These are phyloP conservation scores for Drosophila kanekoi DNA, from an alignment of 2,888 invertebrate genomes.

Conservation along the genomic window DNA sequence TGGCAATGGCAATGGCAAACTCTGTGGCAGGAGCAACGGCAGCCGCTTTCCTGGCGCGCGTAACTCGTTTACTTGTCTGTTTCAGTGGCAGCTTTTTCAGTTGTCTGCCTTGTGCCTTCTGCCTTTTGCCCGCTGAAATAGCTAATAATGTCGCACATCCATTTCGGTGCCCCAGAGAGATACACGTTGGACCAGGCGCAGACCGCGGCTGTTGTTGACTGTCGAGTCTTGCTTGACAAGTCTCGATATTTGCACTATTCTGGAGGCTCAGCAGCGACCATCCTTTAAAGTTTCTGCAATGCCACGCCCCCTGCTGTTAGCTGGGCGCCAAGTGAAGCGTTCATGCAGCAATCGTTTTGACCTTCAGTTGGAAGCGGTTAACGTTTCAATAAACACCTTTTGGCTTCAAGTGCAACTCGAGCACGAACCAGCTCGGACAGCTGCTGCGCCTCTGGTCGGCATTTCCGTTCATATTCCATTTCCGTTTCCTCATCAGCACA, in stretches of 20 bases:
- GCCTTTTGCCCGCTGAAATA: constrained; percentile 42
- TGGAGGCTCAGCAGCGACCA: background rate
- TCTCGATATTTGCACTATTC: constrained; percentile 23
- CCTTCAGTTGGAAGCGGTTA: constrained; percentile 47
- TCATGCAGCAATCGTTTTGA: constrained; percentile 46
- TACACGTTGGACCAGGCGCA: constrained; percentile 8
- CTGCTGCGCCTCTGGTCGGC: constrained; percentile 42
- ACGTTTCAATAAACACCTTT: constrained; percentile 50
- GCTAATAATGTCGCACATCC: constrained; percentile 72
- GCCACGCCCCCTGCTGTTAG: constrained; percentile 3
- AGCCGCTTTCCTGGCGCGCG: constrained; percentile 9
- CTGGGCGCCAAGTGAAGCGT: constrained; percentile 27
- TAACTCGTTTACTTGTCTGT: constrained; percentile 67
- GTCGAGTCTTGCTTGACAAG: constrained; percentile 15
- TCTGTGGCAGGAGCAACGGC: constrained; percentile 1
- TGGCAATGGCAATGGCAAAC: constrained; percentile 10
- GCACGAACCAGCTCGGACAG: constrained; percentile 17
- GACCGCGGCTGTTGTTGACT: constrained; percentile 16
- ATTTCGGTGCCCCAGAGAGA: constrained; percentile 25
- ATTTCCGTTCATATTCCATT: constrained; percentile 72
- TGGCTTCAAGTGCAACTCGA: constrained; percentile 13
- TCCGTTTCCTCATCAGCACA: constrained; percentile 67
- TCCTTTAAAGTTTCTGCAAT: constrained; percentile 12
- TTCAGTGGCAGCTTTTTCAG: constrained; percentile 53
- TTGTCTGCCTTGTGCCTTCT: constrained; percentile 23